These are phyloP conservation scores for Lindbergichthys nudifrons DNA, from an alignment of 2,797 vertebrate genomes.

Conservation along the genomic window DNA sequence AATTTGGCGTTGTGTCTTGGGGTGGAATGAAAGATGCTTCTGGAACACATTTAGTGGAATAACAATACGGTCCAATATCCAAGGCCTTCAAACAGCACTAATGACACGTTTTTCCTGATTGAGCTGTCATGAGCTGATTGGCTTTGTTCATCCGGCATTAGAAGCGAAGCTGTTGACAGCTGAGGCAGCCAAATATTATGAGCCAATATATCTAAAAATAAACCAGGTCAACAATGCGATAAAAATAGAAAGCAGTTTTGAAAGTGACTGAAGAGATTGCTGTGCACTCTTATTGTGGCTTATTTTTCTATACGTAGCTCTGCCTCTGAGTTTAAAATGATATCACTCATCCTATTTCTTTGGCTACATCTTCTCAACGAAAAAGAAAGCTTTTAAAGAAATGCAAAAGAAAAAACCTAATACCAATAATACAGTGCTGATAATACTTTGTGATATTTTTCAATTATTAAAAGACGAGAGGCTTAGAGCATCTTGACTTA, in stretches of 20 bases:
- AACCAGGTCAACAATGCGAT: conserved; percentile 43
- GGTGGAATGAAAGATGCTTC: conserved; percentile 38
- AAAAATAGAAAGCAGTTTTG: conserved; percentile 43
- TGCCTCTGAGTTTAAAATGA: neutral
- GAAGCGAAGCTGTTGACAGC: conserved; percentile 56
- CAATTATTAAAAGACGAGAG: neutral
- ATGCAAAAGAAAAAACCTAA: neutral
- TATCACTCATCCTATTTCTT: neutral
- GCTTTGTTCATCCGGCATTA: conserved; percentile 52
- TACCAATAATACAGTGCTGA: neutral
- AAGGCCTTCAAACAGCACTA: conserved; percentile 50
- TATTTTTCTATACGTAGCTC: neutral
- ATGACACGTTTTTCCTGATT: conserved; percentile 46
- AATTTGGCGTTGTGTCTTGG: conserved; percentile 41
- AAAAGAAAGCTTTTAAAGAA: neutral
- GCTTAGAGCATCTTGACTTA: neutral
- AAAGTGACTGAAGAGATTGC: conserved; percentile 6
- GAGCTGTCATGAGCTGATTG: conserved; percentile 57
- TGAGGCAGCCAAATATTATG: conserved; percentile 51
- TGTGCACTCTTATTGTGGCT: conserved; percentile 8
- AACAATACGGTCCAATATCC: conserved; percentile 41
- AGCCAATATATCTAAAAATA: conserved; percentile 66
- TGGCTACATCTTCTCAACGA: neutral
- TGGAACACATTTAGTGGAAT: conserved; percentile 51
- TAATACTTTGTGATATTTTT: neutral